Percentiles rank a stretch among this genome's conserved stretches.
Evolutionary conservation across 2,113 vertebrate genomes (phyloP).

Genomic region (Oostethus manadensis): DNA sequence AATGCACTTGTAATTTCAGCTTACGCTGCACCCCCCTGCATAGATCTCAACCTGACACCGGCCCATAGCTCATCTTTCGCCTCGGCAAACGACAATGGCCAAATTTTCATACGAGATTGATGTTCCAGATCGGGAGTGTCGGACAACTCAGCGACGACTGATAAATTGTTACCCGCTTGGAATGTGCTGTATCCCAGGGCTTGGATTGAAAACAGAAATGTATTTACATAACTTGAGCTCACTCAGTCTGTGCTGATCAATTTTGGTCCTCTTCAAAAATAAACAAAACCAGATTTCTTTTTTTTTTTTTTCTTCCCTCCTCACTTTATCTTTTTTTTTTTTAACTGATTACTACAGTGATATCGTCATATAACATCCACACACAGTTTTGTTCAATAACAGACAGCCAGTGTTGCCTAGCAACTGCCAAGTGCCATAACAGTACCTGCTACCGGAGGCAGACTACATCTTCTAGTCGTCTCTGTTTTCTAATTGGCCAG

Average conservation of each 20-base stretch:
- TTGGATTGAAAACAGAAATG: conserved; percentile 36
- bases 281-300: conserved; percentile 21
- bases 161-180: conserved; percentile 39
- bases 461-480: conserved; percentile 66
- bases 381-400: conserved; percentile 69
- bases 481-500: conserved; percentile 71
- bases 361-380: conserved; percentile 65
- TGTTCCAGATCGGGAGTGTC: conserved; percentile 27
- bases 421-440: conserved; percentile 70
- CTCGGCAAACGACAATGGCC: conserved; percentile 49
- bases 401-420: conserved; percentile 74
- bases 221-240: conserved; percentile 31
- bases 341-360: conserved; percentile 49
- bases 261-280: conserved; percentile 19
- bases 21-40: conserved; percentile 55
- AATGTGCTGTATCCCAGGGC: conserved; percentile 29
- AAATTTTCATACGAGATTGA: conserved; percentile 48
- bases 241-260: conserved; percentile 24
- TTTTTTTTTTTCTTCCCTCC: not conserved
- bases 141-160: conserved; percentile 32
- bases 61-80: conserved; percentile 57
- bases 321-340: conserved; percentile 41
- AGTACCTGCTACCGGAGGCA: conserved; percentile 65
- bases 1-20: conserved; percentile 63
- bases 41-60: conserved; percentile 61